Conservation (phyloP, 2,113 vertebrate genomes). For the Colinus virginianus region DNA sequence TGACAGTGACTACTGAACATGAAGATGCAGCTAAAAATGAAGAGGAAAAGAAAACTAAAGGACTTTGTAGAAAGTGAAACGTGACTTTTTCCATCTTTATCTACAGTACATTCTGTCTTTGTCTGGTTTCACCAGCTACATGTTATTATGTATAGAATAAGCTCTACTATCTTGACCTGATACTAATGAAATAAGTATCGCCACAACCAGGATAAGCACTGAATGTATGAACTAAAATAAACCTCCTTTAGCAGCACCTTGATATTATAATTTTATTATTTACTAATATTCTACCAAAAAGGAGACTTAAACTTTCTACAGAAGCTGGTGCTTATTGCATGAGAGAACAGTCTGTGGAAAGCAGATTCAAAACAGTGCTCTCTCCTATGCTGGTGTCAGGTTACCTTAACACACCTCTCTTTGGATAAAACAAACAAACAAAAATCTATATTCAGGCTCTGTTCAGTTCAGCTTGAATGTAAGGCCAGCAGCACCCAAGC, state of each 20-base stretch:
- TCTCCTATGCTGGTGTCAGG: neutral
- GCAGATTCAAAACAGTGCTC: neutral
- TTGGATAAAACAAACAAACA: neutral
- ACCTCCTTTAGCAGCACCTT: neutral
- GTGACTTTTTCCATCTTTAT: neutral
- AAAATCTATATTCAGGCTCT: neutral
- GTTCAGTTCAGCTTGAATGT: neutral
- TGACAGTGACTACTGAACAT: neutral
- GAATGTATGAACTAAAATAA: neutral
- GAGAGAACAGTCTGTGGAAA: neutral
- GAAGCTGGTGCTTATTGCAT: neutral
- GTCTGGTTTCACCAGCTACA: neutral
- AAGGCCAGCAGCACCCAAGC: neutral
- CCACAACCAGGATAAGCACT: neutral
- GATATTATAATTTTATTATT: neutral
- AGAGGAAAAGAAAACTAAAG: neutral
- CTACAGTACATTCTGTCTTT: neutral
- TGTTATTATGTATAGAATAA: neutral
- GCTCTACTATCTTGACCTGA: neutral
- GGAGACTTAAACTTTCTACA: slow-evolving; percentile 3
- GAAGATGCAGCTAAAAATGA: slow-evolving; percentile 21
- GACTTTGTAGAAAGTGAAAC: neutral
- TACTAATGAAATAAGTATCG: neutral
- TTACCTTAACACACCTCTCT: neutral
- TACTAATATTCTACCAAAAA: neutral